A percentile compares a stretch with the other conserved stretches of the same genome.
Evolutionary conservation across 1,140 invertebrate species (phyloP).

Genomic region (Bombus picipes): DNA sequence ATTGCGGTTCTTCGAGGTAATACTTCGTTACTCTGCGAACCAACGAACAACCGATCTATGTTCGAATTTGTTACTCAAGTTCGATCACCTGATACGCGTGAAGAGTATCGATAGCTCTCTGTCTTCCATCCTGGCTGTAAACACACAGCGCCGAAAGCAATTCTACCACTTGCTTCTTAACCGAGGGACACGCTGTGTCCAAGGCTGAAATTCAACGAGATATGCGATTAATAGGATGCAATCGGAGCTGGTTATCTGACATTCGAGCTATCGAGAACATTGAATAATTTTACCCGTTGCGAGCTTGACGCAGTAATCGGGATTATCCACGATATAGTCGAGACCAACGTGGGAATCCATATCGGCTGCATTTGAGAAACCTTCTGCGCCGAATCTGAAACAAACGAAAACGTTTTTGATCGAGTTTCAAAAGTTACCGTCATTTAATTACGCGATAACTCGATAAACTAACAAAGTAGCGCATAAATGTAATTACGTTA

Average conservation of each 20-base stretch:
- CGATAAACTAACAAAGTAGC: neutral
- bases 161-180: slow-evolving; percentile 96
- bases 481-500: neutral
- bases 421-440: neutral
- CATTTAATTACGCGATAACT: neutral
- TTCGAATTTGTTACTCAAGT: slow-evolving; percentile 5
- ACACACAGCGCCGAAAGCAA: slow-evolving; percentile 94
- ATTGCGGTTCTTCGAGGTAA: slow-evolving; percentile 3
- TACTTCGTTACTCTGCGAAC: neutral
- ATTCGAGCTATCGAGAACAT: slow-evolving; percentile 16
- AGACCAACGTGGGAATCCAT: slow-evolving; percentile 95
- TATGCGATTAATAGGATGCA: slow-evolving; percentile 23
- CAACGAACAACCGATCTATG: neutral
- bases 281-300: slow-evolving; percentile 86
- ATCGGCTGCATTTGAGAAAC: slow-evolving; percentile 78
- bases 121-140: slow-evolving; percentile 93
- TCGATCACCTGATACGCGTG: slow-evolving; percentile 91
- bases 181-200: slow-evolving; percentile 91
- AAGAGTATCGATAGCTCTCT: slow-evolving; percentile 92
- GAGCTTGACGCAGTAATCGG: slow-evolving; percentile 95
- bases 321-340: slow-evolving; percentile 96
- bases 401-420: neutral
- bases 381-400: slow-evolving; percentile 67
- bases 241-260: neutral
- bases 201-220: slow-evolving; percentile 85